Evolutionary conservation across 2,888 invertebrate species (phyloP), one percentile per base, ranked within the genome.

Genomic region (Netelia fuscicornis): DNA sequence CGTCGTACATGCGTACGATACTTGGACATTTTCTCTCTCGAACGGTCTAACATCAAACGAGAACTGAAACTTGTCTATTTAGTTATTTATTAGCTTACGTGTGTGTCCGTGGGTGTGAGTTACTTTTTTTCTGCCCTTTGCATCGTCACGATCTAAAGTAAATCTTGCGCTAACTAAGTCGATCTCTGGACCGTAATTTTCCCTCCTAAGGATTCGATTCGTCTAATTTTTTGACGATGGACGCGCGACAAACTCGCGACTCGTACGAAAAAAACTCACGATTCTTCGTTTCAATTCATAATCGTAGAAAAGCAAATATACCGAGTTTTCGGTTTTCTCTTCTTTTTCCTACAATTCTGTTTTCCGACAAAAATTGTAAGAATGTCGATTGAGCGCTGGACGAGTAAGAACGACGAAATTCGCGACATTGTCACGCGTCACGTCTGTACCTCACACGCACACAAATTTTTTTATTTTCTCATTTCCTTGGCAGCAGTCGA

Each of bases 21-120:
- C 23, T 17, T 23, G 13, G 72, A 48, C 60, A 25, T 67, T 64
- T 77, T 65, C 52, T 44, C 79, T 86, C 87, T 82, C 86, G 86
- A 86, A 85, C 86, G 5, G 81, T 86, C 89, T 85, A 88, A 90
- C 89, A 87, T 88, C 87, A 90, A 91, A 90, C 87, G 87, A 90
- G 71, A 87, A 90, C 87, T 81, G 70, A 90, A 90, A 85, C 60
- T 79, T 71, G 64, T 84, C 84, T 83, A 74, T 81, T 83, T 81
- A 74, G 48, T 84, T 79, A 71, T 82, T 81, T 65, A 78, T 83
- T 74, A 86, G 83, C 80, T 84, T 86, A 86, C 77, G 74, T 68
- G 83, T 67, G 80, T 81, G 48, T 85, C 64, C 13, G 85, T 70
- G 64, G 65, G 65, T 74, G 48, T 68, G 72, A 62, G 44, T 79